Conservation (phyloP, 2,888 invertebrate genomes). For the Neoitamus cyanurus region DNA sequence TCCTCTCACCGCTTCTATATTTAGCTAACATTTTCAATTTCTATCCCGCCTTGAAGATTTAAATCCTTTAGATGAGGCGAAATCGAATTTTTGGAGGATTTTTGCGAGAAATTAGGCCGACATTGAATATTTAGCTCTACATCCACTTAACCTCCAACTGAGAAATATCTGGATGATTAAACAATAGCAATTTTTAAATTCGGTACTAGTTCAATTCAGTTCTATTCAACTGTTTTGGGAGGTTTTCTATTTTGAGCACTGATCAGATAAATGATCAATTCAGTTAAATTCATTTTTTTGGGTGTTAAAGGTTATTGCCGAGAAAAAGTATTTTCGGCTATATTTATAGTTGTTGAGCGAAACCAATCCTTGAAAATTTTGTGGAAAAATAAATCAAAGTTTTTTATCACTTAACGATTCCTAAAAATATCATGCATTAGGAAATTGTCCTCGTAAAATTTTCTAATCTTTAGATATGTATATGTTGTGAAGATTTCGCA, state of each 20-base stretch:
- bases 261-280: not conserved
- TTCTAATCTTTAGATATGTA: not conserved
- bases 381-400: not conserved
- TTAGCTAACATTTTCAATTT: slow-evolving; percentile 47
- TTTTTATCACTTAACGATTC: not conserved
- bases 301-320: not conserved
- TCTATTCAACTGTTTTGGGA: not conserved
- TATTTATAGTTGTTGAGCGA: not conserved
- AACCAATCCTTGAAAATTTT: not conserved
- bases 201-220: not conserved
- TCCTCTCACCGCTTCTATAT: slow-evolving; percentile 43
- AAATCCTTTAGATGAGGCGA: slow-evolving; percentile 16
- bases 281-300: not conserved
- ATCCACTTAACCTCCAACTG: not conserved
- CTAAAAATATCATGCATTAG: not conserved
- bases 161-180: not conserved
- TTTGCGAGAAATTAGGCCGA: slow-evolving; percentile 10
- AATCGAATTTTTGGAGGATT: not conserved
- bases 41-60: slow-evolving; percentile 50
- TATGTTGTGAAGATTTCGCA: not conserved
- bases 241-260: not conserved
- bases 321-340: not conserved
- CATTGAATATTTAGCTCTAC: slow-evolving; percentile 18
- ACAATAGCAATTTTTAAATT: not conserved
- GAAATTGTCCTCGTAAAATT: not conserved